Base-by-base conservation (phyloP, 2,113 vertebrate species). In the Dipodomys spectabilis region DNA sequence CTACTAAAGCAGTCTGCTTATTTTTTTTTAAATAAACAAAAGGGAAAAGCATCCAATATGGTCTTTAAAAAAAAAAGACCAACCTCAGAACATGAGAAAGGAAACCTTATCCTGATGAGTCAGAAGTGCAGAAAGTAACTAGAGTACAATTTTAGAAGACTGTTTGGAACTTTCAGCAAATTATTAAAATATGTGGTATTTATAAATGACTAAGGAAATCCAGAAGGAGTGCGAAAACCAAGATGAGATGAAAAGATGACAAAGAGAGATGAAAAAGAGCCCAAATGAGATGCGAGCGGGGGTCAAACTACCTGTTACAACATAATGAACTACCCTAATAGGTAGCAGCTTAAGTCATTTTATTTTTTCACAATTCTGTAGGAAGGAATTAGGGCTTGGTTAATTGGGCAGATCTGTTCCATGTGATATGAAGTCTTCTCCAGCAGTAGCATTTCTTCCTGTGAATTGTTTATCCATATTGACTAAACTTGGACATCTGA, bases 141-240 rank as follows among this genome's bases (percentile, higher is more conserved):
- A 68, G 75, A 95, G 83, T 77, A 77, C 79, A 93, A 78, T 95
- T 96, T 97, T 87, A 97, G 93, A 94, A 93, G 92, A 89, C 27
- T 89, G 68, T 86, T 82, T 93, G 79, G 39, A 91, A n/a, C n/a
- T 7, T 9, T 93, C 44, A 74, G 32, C 62, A 83, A 93, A 69
- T 35, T 92, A 69, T 18, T 44, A 78, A 69, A 90, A 85, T 81
- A 30, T 53, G 49, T 80, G 60, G 18, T 60, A 32, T 85, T 67
- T 82, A 10, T 30, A 64, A 97, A 68, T 22, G 91, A 77, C 77
- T 80, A 67, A 83, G 84, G 84, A 82, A 89, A 71, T 91, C 23
- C 45, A 5, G 44, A 78, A 88, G 60, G 27, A 88, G 25, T 53
- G 27, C 92, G 65, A 35, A 82, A 20, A 91, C 8, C 20, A 92